Conservation (phyloP, 2,888 invertebrate species). For the Linnaemya vulpina region DNA sequence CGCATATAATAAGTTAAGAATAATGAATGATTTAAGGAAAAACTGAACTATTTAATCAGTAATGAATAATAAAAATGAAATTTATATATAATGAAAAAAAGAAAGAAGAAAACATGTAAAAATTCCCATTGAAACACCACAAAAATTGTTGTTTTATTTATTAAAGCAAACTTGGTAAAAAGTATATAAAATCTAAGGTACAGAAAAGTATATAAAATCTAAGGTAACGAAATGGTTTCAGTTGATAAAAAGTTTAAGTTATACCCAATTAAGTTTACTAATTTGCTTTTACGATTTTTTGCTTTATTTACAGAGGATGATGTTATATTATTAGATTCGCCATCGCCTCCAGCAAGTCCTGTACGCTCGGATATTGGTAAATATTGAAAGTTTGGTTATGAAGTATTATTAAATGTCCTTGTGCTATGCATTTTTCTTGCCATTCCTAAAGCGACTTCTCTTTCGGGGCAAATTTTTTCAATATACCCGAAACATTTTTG, state of each 20-base stretch:
- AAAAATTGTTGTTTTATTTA: conserved; percentile 73
- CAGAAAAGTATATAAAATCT: conserved; percentile 64
- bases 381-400: conserved; percentile 38
- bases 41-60: conserved; percentile 34
- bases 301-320: conserved; percentile 70
- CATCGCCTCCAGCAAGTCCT: conserved; percentile 79
- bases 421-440: no score
- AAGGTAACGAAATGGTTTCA: conserved; percentile 75
- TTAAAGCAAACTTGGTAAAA: conserved; percentile 40
- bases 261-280: conserved; percentile 23
- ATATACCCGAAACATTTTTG: no score
- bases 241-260: conserved; percentile 61
- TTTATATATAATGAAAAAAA: conserved; percentile 30
- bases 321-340: conserved; percentile 79
- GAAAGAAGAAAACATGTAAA: conserved; percentile 58
- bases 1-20: conserved; percentile 65
- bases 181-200: conserved; percentile 67
- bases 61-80: conserved; percentile 54
- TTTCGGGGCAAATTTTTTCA: no score
- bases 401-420: not conserved
- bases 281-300: conserved; percentile 42
- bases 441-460: no score
- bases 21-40: conserved; percentile 28
- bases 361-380: conserved; percentile 70
- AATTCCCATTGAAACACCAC: conserved; percentile 44